Base-by-base conservation (phyloP, 2,113 vertebrate species). In the Hepsetus odoe region DNA sequence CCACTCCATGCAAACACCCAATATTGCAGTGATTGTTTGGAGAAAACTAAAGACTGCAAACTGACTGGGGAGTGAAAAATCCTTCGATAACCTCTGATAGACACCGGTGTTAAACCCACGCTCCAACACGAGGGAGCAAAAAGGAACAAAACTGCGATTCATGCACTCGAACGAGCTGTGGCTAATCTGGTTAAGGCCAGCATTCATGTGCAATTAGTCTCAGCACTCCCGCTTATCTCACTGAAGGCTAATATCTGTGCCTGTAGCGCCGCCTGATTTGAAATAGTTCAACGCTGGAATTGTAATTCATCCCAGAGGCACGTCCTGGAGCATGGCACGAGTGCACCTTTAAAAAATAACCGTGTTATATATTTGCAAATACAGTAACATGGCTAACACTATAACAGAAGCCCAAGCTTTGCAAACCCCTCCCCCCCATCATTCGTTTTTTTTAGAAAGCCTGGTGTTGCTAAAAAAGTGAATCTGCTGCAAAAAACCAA, bases 101-200 rank as follows among this genome's bases (percentile, higher is more conserved):
- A 61, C 53, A n/a, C 56, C 13, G 13, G 22, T 53, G 69, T 13
- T 74, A 62, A 14, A 42, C 71, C 72, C 13, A 9, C 8, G 3
- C n/a, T 55, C 22, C 13, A 81, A 72, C 38, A 68, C 20, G 2
- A 32, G 62, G 64, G 53, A 69, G 74, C 70, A 74, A 72, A 74
- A 75, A 64, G 1, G 16, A 65, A 61, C 53, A 69, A 76, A 76
- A 68, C 51, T 14, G 28, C 30, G 22, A 75, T 66, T 71, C 77
- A 67, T 40, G 62, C 59, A 35, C 69, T 73, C 53, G 53, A 75
- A 71, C 65, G 38, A 78, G 65, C 71, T 53, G 24, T 16, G 65
- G 42, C 44, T 75, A 83, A 83, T 83, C 65, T 71, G 66, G 66
- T 75, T 82, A 70, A 75, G 38, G 58, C 65, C 59, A 33, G n/a